These are phyloP conservation scores for Sebastes hubbsi DNA, from an alignment of 2,797 vertebrate genomes.

Conservation along the genomic window DNA sequence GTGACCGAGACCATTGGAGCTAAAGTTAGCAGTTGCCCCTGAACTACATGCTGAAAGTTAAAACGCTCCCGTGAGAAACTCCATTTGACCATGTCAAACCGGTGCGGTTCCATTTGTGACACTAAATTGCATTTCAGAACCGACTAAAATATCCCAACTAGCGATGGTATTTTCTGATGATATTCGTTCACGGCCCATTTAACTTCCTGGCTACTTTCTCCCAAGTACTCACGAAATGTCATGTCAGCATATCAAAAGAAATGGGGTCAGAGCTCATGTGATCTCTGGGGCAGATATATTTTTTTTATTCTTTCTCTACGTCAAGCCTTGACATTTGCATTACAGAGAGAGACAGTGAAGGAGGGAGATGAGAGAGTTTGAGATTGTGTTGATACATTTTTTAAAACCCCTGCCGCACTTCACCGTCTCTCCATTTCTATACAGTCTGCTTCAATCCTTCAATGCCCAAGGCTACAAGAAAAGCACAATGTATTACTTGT, in stretches of 20 bases:
- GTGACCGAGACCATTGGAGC: neutral
- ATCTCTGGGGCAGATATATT: constrained; percentile 23
- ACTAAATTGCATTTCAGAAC: constrained; percentile 27
- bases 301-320: neutral
- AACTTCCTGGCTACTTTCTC: constrained; percentile 22
- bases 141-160: constrained; percentile 19
- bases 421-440: constrained; percentile 3
- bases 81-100: constrained; percentile 20
- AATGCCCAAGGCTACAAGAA: neutral
- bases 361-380: neutral
- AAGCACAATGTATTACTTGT: constrained; percentile 3
- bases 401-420: constrained; percentile 9
- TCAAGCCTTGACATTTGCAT: neutral
- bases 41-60: constrained; percentile 49
- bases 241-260: constrained; percentile 47
- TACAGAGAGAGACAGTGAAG: constrained; percentile 11
- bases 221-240: constrained; percentile 34
- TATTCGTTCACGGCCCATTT: constrained; percentile 52
- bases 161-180: constrained; percentile 34
- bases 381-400: constrained; percentile 36
- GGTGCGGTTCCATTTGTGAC: constrained; percentile 13
- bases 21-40: constrained; percentile 14
- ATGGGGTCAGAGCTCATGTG: constrained; percentile 37
- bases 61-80: constrained; percentile 8
- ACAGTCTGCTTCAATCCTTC: neutral